These are phyloP conservation scores for Tinea pellionella DNA, from an alignment of 2,888 invertebrate species.

Conservation along the genomic window DNA sequence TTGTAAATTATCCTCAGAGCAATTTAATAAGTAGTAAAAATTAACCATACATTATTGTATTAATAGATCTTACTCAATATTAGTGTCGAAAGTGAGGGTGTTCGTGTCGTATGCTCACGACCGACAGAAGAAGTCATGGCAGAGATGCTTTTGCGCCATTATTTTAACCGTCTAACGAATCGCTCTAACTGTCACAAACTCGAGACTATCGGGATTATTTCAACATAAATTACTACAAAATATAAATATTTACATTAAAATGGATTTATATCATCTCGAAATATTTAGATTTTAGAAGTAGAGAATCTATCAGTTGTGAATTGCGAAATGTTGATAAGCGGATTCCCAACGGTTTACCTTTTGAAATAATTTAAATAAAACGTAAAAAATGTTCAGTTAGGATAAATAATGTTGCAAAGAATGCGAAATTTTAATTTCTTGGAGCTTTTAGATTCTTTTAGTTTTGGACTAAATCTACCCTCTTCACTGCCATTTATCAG, in stretches of 20 bases:
- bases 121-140: neutral
- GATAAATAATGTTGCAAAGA: no score
- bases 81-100: conserved; percentile 10
- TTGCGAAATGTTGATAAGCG: no score
- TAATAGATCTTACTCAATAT: conserved; percentile 7
- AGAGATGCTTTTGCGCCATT: conserved; percentile 7
- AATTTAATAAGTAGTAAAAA: neutral
- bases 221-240: neutral
- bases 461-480: no score
- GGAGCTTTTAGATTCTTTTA: no score
- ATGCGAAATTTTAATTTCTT: no score
- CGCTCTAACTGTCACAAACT: conserved; percentile 5
- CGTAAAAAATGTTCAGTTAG: no score
- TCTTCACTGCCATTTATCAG: no score
- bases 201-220: neutral
- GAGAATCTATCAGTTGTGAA: no score
- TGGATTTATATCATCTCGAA: no score
- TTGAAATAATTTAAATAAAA: no score
- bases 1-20: neutral
- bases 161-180: conserved; percentile 4
- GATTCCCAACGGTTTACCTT: no score
- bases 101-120: conserved; percentile 12
- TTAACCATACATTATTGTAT: neutral
- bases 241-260: neutral
- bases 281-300: no score